Base-by-base conservation (phyloP, 2,797 vertebrate genomes). In the Euthynnus affinis region DNA sequence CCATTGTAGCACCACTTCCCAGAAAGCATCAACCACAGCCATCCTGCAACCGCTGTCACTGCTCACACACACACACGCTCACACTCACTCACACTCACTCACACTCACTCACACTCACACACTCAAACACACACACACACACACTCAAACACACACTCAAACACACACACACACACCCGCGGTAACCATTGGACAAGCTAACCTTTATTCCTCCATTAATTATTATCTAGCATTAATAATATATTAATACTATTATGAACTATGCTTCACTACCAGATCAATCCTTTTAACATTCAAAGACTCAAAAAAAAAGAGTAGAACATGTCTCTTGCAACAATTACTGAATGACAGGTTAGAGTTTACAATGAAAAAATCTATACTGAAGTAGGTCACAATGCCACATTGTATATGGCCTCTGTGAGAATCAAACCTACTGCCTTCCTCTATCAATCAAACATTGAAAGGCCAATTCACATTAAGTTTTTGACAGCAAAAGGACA, bases 1-100 rank as follows among this genome's bases (percentile, higher is more conserved):
- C 74, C 61, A 76, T 18, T 48, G 68, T 14, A 65, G 44, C 34
- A 71, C 37, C 37, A 72, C 12, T 6, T 15, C 23, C 67, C 6
- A 49, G 23, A 69, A 42, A 55, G 6, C 52, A 74, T 10, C n/a
- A 48, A 56, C 61, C 67, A 53, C 17, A 51, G 20, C 9, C 64
- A 72, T 51, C 32, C 5, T 22, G 7, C 8, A 37, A 57, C 3
- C 22, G 9, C 18, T 27, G 15, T 3, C n/a, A 23, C 9, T 15
- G 9, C 3, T 25, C 56, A 13, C 6, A 12, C 6, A 48, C 18
- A 20, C 46, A 48, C 17, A 7, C 46, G 9, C 46, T 2, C 40
- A 42, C 40, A 42, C 40, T 13, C 13, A 51, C 22, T 15, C 44
- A 62, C 22, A 4, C 3, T 3, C 27, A 29, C 27, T 3, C 27